Evolutionary conservation across 2,113 vertebrate species (phyloP), one percentile per base, ranked within the genome.

Genomic region (Struthio camelus): DNA sequence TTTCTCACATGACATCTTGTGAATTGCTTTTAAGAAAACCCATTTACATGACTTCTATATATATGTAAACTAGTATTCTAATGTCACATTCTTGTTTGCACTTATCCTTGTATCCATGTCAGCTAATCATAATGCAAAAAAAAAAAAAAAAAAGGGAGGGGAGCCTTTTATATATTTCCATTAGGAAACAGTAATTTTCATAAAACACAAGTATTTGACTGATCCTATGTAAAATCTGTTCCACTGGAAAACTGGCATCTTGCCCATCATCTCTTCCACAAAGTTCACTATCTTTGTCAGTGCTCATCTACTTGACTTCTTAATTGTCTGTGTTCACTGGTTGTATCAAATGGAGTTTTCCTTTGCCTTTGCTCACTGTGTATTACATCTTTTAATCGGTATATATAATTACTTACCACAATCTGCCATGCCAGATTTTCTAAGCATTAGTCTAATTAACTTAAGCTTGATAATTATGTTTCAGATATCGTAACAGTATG

Each of bases 391-490:
- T 98, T 98, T 98, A 98, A 98, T 98, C 94, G 96, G 96, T 94
- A 97, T 95, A 98, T 97, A 98, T 98, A 98, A 98, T 98, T 98
- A 98, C 97, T 98, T 98, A 96, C 96, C 92, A 91, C 98, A 98
- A 98, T 98, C 98, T 98, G 97, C 96, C 95, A 97, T 97, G 96
- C 95, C 98, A 98, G 98, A 98, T 98, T 98, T 98, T 98, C 97
- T 97, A 95, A 98, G 97, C 97, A 98, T 98, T 98, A 98, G 98
- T 98, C 97, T 98, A 98, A 99, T 98, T 98, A 98, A 97, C 97
- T 98, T 97, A 98, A 98, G 98, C 96, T 97, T 97, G 97, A 98
- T 98, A 98, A 98, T 98, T 98, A 97, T 70, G 96, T 96, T 97
- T 97, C 93, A 69, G 94, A 98, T 97, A 98, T 96, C 95, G 97